These are phyloP conservation scores for Antheraea yamamai DNA, from an alignment of 2,888 invertebrate species.

Conservation along the genomic window DNA sequence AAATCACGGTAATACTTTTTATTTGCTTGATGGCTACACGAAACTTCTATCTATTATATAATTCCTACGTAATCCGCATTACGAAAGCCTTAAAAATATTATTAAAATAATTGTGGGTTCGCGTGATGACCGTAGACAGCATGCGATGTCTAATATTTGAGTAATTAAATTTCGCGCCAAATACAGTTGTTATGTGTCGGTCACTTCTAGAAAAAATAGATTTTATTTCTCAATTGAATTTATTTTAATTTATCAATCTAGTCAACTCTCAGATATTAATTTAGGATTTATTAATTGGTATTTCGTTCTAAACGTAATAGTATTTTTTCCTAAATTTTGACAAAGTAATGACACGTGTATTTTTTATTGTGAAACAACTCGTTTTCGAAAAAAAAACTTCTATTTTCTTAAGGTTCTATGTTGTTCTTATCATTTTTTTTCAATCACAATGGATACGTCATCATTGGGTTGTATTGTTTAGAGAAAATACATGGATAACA, in stretches of 20 bases:
- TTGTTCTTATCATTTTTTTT: too few relatives aligned
- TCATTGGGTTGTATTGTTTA: too few relatives aligned
- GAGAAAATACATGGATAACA: too few relatives aligned
- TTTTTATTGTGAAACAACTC: neutral
- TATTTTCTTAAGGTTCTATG: neutral
- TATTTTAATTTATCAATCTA: neutral
- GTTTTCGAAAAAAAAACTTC: too few relatives aligned
- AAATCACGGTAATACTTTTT: neutral
- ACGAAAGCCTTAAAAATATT: neutral
- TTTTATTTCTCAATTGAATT: neutral
- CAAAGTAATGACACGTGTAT: neutral
- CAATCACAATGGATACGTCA: too few relatives aligned
- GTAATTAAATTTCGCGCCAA: neutral
- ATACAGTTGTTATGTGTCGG: neutral
- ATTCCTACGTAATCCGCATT: neutral
- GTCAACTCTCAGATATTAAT: neutral
- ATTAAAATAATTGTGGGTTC: neutral
- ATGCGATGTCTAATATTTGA: neutral
- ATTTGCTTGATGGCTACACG: constrained; percentile 1
- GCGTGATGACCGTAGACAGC: neutral
- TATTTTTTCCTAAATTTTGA: neutral
- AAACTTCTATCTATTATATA: neutral
- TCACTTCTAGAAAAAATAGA: neutral
- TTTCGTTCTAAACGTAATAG: neutral
- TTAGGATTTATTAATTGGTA: neutral